These are phyloP conservation scores for Dryadula phaetusa DNA, from an alignment of 2,888 invertebrate species.

Conservation along the genomic window DNA sequence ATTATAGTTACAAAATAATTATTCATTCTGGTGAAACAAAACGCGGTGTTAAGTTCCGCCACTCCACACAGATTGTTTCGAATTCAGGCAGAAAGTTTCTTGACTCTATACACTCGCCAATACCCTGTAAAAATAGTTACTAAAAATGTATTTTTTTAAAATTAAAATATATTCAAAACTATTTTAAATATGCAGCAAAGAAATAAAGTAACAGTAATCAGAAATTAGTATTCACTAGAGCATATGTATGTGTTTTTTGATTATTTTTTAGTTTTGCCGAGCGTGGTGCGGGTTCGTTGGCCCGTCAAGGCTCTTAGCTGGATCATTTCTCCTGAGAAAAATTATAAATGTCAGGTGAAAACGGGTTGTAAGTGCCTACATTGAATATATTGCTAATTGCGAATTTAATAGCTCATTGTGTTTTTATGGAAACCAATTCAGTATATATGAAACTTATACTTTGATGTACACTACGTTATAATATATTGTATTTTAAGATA, in stretches of 20 bases:
- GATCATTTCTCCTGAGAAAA: constrained; percentile 75
- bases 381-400: constrained; percentile 22
- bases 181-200: not conserved
- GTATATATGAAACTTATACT: not conserved
- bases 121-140: too few relatives aligned
- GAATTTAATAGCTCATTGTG: constrained; percentile 24
- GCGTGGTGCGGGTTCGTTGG: constrained; percentile 63
- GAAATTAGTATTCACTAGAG: constrained; percentile 7
- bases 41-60: too few relatives aligned
- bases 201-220: not conserved
- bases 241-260: constrained; percentile 40
- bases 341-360: constrained; percentile 55
- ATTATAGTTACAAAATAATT: too few relatives aligned
- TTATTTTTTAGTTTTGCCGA: constrained; percentile 44
- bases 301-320: constrained; percentile 66
- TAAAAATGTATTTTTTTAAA: too few relatives aligned
- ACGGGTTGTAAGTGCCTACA: constrained; percentile 44
- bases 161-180: too few relatives aligned
- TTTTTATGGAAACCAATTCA: constrained; percentile 3
- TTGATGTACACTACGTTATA: too few relatives aligned
- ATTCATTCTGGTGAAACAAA: too few relatives aligned
- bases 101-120: too few relatives aligned
- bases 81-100: too few relatives aligned
- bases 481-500: too few relatives aligned
- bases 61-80: too few relatives aligned